These are phyloP conservation scores for Lingula anatina DNA, from an alignment of 2,888 invertebrate genomes.

Conservation along the genomic window DNA sequence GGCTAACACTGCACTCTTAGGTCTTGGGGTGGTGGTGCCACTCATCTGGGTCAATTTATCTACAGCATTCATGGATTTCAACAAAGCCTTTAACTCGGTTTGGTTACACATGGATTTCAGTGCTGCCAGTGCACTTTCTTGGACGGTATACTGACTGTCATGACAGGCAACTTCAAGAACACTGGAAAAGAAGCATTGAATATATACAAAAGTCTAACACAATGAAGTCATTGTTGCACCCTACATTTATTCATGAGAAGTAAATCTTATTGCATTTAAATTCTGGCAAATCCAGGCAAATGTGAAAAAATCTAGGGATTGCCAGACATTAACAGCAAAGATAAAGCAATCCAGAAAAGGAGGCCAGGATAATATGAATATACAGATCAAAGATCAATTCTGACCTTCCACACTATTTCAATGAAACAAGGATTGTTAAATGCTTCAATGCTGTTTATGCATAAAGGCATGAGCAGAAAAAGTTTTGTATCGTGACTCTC, in stretches of 20 bases:
- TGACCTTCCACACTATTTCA: too few relatives aligned
- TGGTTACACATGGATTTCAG: conserved; percentile 37
- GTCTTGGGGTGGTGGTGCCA: conserved; percentile 24
- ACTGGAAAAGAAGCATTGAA: conserved; percentile 18
- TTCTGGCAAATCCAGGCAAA: too few relatives aligned
- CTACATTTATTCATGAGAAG: too few relatives aligned
- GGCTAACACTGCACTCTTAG: conserved; percentile 17
- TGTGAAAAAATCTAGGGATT: too few relatives aligned
- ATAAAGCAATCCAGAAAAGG: too few relatives aligned
- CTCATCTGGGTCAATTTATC: conserved; percentile 31
- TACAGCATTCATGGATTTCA: conserved; percentile 31
- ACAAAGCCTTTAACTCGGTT: conserved; percentile 34
- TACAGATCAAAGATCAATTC: too few relatives aligned
- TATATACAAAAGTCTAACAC: too few relatives aligned
- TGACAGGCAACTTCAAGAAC: conserved; percentile 43
- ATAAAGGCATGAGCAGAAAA: not conserved
- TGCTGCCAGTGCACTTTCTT: conserved; percentile 41
- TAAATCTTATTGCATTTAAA: too few relatives aligned
- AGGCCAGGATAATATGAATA: too few relatives aligned
- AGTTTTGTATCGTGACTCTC: not conserved
- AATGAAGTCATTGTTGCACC: too few relatives aligned
- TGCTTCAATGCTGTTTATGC: not conserved
- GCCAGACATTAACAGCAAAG: too few relatives aligned
- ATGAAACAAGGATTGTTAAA: not conserved
- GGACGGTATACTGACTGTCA: conserved; percentile 43